These are phyloP conservation scores for Teinopalpus imperialis DNA, from an alignment of 2,888 invertebrate species.

Conservation along the genomic window DNA sequence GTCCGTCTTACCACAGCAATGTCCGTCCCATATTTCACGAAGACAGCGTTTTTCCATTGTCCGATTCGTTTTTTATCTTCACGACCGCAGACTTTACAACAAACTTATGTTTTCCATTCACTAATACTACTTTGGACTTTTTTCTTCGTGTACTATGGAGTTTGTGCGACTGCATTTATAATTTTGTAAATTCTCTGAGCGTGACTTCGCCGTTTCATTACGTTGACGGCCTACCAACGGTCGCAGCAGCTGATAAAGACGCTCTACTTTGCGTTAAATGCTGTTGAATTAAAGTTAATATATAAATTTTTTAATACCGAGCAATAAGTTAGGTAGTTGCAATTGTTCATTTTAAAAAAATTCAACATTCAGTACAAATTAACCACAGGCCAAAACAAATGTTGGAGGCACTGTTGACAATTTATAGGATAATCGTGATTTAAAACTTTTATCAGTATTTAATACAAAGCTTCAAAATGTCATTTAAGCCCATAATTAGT, in stretches of 20 bases:
- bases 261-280: conserved; percentile 3
- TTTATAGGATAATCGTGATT: too few species aligned
- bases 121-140: background rate
- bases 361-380: too few species aligned
- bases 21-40: conserved; percentile 31
- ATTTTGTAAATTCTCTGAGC: conserved; percentile 26
- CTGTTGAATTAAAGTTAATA: background rate
- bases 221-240: conserved; percentile 17
- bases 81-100: conserved; percentile 22
- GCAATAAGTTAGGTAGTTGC: too few species aligned
- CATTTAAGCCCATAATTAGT: too few species aligned
- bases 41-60: conserved; percentile 26
- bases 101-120: conserved; percentile 10
- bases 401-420: too few species aligned
- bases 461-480: too few species aligned
- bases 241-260: conserved; percentile 14
- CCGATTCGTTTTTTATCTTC: conserved; percentile 20
- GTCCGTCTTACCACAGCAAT: conserved; percentile 13
- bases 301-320: too few species aligned
- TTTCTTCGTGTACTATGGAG: background rate
- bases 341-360: too few species aligned
- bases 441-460: too few species aligned
- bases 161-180: conserved; percentile 14
- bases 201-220: conserved; percentile 27
- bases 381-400: too few species aligned